Evolutionary conservation across 2,888 invertebrate species (phyloP).

Genomic region (Phortica okadai): DNA sequence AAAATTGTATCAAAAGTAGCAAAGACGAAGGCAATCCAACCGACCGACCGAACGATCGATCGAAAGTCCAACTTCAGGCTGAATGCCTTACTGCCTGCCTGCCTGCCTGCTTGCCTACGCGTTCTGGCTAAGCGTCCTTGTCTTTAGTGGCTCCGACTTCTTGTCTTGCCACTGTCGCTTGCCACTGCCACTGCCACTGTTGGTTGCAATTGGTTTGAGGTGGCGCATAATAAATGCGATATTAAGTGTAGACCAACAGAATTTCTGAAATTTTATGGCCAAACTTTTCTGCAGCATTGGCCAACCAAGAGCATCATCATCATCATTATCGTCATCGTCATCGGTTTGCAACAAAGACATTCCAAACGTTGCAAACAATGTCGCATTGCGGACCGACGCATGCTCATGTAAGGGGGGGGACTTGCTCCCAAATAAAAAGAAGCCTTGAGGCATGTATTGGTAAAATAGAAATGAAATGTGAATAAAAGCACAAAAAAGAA

Average conservation of each 20-base stretch:
- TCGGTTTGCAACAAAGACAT: conserved; percentile 15
- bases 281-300: conserved; percentile 15
- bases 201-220: conserved; percentile 13
- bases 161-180: no score
- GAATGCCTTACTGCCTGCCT: not conserved
- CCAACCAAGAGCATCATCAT: not conserved
- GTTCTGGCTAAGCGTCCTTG: conserved; percentile 1
- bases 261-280: conserved; percentile 29
- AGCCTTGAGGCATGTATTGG: not conserved
- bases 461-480: conserved; percentile 1
- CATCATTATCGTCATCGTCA: not conserved
- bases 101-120: not conserved
- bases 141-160: not conserved
- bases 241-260: conserved; percentile 27
- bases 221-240: conserved; percentile 32
- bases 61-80: not conserved
- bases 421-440: not conserved
- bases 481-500: conserved; percentile 12
- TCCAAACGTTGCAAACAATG: conserved; percentile 22
- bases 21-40: not conserved
- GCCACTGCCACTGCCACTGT: not conserved
- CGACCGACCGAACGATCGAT: not conserved
- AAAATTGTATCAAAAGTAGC: conserved; percentile 26
- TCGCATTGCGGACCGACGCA: conserved; percentile 3
- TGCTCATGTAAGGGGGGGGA: not conserved